These are phyloP conservation scores for Arion vulgaris DNA, from an alignment of 1,140 invertebrate species.

Conservation along the genomic window DNA sequence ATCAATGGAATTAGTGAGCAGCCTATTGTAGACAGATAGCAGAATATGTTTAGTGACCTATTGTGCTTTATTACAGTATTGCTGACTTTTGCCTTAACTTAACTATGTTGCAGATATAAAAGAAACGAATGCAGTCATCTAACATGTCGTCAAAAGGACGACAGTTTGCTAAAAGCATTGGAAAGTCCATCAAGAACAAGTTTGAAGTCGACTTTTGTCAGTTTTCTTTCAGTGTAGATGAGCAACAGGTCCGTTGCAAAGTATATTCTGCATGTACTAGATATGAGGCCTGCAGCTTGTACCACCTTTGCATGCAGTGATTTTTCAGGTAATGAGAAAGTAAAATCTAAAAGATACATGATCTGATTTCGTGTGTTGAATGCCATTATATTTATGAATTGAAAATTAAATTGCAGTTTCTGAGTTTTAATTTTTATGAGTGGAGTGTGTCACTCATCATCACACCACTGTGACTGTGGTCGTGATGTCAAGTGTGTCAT, in stretches of 20 bases:
- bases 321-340: not conserved
- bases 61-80: not conserved
- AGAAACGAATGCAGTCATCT: not conserved
- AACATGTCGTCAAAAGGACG: slow-evolving; percentile 54
- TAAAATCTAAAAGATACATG: too few relatives aligned
- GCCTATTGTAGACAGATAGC: not conserved
- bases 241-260: slow-evolving; percentile 28
- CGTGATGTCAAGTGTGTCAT: too few relatives aligned
- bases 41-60: not conserved
- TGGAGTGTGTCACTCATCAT: too few relatives aligned
- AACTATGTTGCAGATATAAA: not conserved
- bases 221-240: slow-evolving; percentile 14
- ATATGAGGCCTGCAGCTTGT: not conserved
- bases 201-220: slow-evolving; percentile 40
- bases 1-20: slow-evolving; percentile 7
- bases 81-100: not conserved
- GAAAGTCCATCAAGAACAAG: slow-evolving; percentile 52
- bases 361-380: too few relatives aligned
- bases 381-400: too few relatives aligned
- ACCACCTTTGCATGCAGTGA: not conserved
- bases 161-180: slow-evolving; percentile 51
- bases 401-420: too few relatives aligned
- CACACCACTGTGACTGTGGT: too few relatives aligned
- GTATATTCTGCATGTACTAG: not conserved
- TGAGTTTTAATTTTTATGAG: too few relatives aligned